Conservation (phyloP, 2,113 vertebrate species). For the Hemichromis elongatus region DNA sequence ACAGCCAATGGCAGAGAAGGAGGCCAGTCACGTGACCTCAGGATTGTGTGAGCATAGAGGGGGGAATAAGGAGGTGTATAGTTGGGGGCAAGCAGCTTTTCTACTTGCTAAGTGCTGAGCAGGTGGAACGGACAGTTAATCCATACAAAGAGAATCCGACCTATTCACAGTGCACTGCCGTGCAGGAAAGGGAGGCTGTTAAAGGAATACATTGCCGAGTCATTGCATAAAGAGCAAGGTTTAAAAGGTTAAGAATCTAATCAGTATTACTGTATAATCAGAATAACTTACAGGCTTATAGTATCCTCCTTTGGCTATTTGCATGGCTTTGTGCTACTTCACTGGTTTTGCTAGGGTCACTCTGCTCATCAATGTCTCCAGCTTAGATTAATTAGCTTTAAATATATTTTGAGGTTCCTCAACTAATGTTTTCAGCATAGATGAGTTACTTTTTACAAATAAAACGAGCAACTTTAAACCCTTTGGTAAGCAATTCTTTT, state of each 20-base stretch:
- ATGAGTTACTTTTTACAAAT: neutral
- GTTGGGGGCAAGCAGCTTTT: constrained; percentile 61
- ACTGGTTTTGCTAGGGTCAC: neutral
- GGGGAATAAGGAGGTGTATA: neutral
- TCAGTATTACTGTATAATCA: neutral
- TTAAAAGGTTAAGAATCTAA: neutral
- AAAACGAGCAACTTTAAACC: neutral
- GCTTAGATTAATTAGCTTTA: neutral
- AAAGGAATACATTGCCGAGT: neutral
- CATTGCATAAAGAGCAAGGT: neutral
- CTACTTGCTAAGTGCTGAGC: constrained; percentile 63
- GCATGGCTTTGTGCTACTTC: neutral
- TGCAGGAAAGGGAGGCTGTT: neutral
- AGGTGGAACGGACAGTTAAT: constrained; percentile 71
- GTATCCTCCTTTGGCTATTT: neutral
- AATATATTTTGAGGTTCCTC: neutral
- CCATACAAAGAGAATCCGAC: constrained; percentile 37
- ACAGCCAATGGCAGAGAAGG: neutral
- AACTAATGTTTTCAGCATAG: neutral
- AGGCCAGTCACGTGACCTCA: constrained; percentile 39
- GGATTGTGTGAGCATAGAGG: neutral
- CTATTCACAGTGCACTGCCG: neutral
- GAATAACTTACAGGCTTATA: neutral
- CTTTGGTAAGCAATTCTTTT: neutral
- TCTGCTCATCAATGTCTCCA: neutral